Base-by-base conservation (phyloP, 2,113 vertebrate species). In the Nothocercus nigrocapillus region DNA sequence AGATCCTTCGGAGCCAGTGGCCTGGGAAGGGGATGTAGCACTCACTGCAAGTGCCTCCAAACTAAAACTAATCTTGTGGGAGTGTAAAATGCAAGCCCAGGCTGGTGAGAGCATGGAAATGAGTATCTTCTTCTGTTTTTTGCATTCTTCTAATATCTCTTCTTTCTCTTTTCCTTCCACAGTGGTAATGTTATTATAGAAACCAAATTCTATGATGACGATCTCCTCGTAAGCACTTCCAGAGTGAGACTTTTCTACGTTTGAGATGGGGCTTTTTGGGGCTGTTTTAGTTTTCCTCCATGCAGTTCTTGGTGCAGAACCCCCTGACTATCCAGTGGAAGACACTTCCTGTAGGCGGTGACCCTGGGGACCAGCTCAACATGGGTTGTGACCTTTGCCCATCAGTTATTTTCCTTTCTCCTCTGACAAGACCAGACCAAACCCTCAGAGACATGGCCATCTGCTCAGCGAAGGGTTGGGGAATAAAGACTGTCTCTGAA, bases 181-280 rank as follows among this genome's bases (percentile, higher is more conserved):
- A 99, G 99, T 72, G 99, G 99, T 78, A 99, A 99, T 69, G 99
- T 99, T 94, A 98, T 99, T 97, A 99, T 99, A 98, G 99, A 99
- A 98, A 99, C 99, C 84, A 99, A 99, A 98, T 99, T 99, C 98
- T 99, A 97, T 84, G 99, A 99, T 25, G 99, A 99, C 13, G 98
- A 99, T 51, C 99, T 99, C 96, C 99, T 99, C 2, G 99, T 99
- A 97, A 99, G 99, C 98, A 99, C 99, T 90, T 99, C 99, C 94
- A 98, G 97, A 97, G 99, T 99, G 97, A 99, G 99, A 96, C 99
- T 99, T 96, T 99, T 99, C 98, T 99, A 99, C 94, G 98, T 99
- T 97, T 99, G 98, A 99, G 94, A 97, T 97, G 95, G 96, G 88
- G 89, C 91, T 91, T 88, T 92, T 92, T 88, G 96, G 95, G 95